Base-by-base conservation (phyloP, 2,797 vertebrate genomes). In the Takifugu ocellatus region DNA sequence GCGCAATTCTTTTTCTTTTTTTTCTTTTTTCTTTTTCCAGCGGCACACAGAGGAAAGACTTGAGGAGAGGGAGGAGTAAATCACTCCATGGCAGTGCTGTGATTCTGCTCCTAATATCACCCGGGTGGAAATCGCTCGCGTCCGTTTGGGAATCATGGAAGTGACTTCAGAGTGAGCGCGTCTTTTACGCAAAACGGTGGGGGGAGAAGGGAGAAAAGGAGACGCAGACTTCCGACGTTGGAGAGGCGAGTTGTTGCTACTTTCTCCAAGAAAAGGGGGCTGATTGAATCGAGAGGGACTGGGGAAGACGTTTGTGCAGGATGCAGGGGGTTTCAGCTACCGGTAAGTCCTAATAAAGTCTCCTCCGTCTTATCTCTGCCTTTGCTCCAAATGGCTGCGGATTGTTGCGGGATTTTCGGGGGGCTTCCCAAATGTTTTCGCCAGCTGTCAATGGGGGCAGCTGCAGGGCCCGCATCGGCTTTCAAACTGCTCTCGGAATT, bases 311-410 rank as follows among this genome's bases (percentile, higher is more conserved):
- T 78, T 69, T 68, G 52, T 61, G 69, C 77, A 88, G 74, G 70
- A 92, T 92, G 91, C 90, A 91, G 64, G 88, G 71, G 59, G 74
- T 82, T 72, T 84, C 91, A 46, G 52, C 89, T 2, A 65, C 87
- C 42, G 90, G 91, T 92, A 44, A 90, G 90, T 68, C 24, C 2
- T 25, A n/a, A 59, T 8, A 12, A 39, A 45, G 5, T 3, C 39
- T 44, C 31, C 44, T 52, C 27, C 5, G 10, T 49, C 25, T 27
- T 25, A 7, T 66, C 26, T 31, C n/a, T 45, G 6, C 49, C n/a
- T n/a, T 33, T n/a, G 49, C 42, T 75, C 73, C 71, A 60, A 77
- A 65, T 24, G 67, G 54, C 56, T 6, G 15, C 46, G 56, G 63
- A 49, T 64, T 25, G 66, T 26, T n/a, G 44, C n/a, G 16, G 8